phyloP scores from a whole-genome alignment of 2,888 invertebrate genomes.

The Mimumesa dahlbomi region DNA sequence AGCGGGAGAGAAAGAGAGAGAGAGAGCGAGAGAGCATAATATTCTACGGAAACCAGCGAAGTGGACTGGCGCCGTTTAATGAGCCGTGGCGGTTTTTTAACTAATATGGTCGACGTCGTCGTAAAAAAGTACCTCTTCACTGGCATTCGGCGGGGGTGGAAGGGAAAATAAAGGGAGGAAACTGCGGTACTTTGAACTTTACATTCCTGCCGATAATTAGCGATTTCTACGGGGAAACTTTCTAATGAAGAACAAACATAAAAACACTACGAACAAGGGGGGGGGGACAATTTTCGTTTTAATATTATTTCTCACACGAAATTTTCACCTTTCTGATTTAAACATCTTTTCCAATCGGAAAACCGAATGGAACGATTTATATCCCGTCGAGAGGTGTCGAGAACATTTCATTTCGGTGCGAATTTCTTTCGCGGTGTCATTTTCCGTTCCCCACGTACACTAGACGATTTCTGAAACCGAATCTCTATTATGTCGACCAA shows the following conservation, averaged over 20 bases:
- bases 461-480: constrained; percentile 6
- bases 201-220: constrained; percentile 53
- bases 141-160: background rate
- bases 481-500: constrained; percentile 2
- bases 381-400: background rate
- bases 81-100: constrained; percentile 43
- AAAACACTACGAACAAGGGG: background rate
- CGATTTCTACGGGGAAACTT: no score
- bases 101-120: constrained; percentile 25
- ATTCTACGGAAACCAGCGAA: constrained; percentile 29
- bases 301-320: background rate
- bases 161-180: constrained; percentile 2
- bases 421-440: background rate
- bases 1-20: no score
- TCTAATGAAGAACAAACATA: constrained; percentile 40
- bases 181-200: constrained; percentile 10
- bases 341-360: no score
- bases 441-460: background rate
- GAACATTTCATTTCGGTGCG: background rate
- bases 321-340: no score
- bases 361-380: no score
- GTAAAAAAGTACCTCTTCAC: constrained; percentile 32
- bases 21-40: no score
- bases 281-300: constrained; percentile 11
- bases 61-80: constrained; percentile 53